Evolutionary conservation across 2,113 vertebrate genomes (phyloP).

Genomic region (Amazona guildingii): DNA sequence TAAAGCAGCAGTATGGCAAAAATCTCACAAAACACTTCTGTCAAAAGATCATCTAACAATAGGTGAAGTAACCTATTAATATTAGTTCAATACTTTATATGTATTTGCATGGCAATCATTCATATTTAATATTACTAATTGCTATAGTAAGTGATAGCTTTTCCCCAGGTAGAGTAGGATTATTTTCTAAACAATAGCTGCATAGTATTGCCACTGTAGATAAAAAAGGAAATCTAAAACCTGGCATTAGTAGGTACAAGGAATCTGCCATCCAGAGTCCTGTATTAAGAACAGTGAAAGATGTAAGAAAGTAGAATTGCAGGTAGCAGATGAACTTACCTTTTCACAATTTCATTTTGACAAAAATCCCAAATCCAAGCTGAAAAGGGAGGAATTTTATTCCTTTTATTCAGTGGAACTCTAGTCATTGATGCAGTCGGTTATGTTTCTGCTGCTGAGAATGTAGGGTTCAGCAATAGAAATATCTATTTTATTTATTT

Average conservation of each 20-base stretch:
- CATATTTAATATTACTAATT: slow-evolving; percentile 37
- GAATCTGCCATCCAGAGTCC: background rate
- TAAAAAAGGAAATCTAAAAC: background rate
- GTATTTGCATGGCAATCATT: slow-evolving; percentile 16
- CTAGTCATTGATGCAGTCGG: background rate
- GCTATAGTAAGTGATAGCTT: background rate
- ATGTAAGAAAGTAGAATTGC: background rate
- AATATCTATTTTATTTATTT: background rate
- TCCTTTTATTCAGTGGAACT: background rate
- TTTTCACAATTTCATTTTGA: background rate
- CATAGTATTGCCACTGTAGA: background rate
- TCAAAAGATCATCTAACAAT: background rate
- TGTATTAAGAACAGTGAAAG: background rate
- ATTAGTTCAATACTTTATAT: background rate
- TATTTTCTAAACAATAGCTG: background rate
- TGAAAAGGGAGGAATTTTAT: background rate
- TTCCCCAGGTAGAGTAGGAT: background rate
- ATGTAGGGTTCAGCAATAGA: background rate
- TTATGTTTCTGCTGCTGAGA: background rate
- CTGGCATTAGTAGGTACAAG: background rate
- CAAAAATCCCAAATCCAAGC: background rate
- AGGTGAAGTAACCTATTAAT: slow-evolving; percentile 9
- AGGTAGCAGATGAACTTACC: background rate
- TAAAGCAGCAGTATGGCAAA: background rate
- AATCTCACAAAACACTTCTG: background rate